phyloP scores from a whole-genome alignment of 2,797 vertebrate species.

The Falco cherrug region DNA sequence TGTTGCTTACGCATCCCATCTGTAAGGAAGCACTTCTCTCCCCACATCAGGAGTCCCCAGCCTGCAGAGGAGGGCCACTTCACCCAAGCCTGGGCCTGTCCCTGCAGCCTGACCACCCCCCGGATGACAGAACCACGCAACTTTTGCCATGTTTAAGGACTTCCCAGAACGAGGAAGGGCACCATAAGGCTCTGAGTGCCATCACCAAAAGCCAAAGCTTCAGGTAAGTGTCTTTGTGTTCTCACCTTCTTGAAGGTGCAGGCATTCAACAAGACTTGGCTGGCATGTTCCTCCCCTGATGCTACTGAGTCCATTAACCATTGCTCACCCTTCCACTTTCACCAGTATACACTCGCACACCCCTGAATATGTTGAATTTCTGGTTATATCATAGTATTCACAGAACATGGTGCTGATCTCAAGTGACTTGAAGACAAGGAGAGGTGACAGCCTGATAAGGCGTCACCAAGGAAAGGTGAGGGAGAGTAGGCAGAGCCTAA shows the following conservation, averaged over 20 bases:
- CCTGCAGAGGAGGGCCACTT: not conserved
- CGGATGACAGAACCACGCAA: not conserved
- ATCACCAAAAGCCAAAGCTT: not conserved
- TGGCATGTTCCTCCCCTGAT: not conserved
- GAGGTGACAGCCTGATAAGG: not conserved
- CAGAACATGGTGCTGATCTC: not conserved
- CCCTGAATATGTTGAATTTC: not conserved
- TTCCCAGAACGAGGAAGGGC: not conserved
- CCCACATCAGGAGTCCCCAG: not conserved
- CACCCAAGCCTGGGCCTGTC: not conserved
- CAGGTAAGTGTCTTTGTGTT: not conserved
- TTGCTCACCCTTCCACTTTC: not conserved
- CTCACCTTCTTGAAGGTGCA: not conserved
- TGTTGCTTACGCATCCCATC: not conserved
- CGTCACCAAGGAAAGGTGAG: not conserved
- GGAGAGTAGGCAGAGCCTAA: not conserved
- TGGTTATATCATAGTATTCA: not conserved
- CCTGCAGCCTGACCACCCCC: not conserved
- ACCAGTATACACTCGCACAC: not conserved
- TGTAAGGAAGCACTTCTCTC: not conserved
- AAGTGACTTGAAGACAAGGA: not conserved
- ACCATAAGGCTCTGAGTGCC: not conserved
- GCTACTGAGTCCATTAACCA: not conserved
- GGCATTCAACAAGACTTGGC: not conserved
- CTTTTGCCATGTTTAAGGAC: not conserved